Evolutionary conservation across 2,113 vertebrate genomes (phyloP).

Genomic region (Chaetodon trifascialis): DNA sequence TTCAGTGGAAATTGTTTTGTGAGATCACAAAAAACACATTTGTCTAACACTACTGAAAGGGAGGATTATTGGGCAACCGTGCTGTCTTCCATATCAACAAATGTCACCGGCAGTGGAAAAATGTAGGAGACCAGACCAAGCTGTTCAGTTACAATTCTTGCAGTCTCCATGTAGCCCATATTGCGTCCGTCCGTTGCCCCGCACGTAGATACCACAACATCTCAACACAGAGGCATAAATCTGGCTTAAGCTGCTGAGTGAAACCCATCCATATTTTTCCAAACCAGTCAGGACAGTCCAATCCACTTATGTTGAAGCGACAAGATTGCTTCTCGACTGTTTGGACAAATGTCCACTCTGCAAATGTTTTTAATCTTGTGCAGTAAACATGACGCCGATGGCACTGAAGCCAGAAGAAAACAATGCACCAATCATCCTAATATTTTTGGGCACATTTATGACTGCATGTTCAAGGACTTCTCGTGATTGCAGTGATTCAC

Average conservation of each 20-base stretch:
- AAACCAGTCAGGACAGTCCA: constrained; percentile 55
- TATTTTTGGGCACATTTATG: no score
- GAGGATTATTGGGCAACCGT: not conserved
- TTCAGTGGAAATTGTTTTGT: not conserved
- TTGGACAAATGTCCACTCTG: constrained; percentile 43
- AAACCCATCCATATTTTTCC: constrained; percentile 53
- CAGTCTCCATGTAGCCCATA: constrained; percentile 8
- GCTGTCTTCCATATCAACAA: constrained; percentile 30
- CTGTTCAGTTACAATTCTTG: constrained; percentile 20
- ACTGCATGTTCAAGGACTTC: no score
- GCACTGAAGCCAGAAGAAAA: constrained; percentile 24
- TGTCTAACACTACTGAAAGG: not conserved
- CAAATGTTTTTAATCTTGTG: constrained; percentile 35
- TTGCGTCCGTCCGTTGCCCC: constrained; percentile 14
- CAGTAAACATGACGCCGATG: constrained; percentile 15
- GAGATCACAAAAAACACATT: not conserved
- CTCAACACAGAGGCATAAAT: constrained; percentile 52
- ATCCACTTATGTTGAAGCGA: constrained; percentile 49
- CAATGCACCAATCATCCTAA: no score
- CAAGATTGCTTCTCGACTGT: constrained; percentile 46
- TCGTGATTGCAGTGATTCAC: no score
- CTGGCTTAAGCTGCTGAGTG: constrained; percentile 45
- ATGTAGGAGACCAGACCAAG: not conserved
- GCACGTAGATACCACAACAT: constrained; percentile 40
- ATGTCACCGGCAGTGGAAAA: constrained; percentile 3